Base-by-base conservation (phyloP, 2,888 invertebrate species). In the Meganola albula region DNA sequence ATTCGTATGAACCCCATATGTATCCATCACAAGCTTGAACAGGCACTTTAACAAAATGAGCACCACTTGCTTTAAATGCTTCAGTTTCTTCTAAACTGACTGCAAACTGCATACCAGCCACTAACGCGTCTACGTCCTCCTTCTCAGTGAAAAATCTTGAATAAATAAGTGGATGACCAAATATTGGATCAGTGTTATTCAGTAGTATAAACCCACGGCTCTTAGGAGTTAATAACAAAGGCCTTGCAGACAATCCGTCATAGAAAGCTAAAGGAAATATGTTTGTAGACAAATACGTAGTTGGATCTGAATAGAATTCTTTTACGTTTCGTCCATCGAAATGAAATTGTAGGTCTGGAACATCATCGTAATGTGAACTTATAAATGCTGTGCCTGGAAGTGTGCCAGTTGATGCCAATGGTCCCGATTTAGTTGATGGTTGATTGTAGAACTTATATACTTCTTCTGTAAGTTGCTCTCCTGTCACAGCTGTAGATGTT, bases 151-250 rank as follows among this genome's bases (percentile, higher is more conserved):
- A 91, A 33, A 90, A 91, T 46, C 90, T 90, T 0, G 95, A 89
- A 55, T 91, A 90, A 44, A 96, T 92, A 32, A 91, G 68, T 0
- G 95, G 95, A 27, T 87, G 86, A 1, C 93, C 91, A 59, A 88
- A 89, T 31, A 90, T 60, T 0, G 95, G 95, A 74, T 95, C 90
- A 0, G 89, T 89, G 1, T 87, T 75, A 50, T 91, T 91, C 1
- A 96, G 70, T 36, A 83, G 56, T 8, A 92, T 63, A 27, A 74
- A 82, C 0, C 92, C 92, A 63, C 89, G 77, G 46, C 92, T 92
- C 58, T 87, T 87, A 0, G 92, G 92, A 24, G 78, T 74, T 11
- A 92, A 61, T 4, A 92, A 58, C 27, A 91, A 87, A 0, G 92
- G 90, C 32, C 90, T 83, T 0, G 89, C 78, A 43, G 87, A 85